phyloP scores from a whole-genome alignment of 1,140 invertebrate species.

The Magallana ariakensis region DNA sequence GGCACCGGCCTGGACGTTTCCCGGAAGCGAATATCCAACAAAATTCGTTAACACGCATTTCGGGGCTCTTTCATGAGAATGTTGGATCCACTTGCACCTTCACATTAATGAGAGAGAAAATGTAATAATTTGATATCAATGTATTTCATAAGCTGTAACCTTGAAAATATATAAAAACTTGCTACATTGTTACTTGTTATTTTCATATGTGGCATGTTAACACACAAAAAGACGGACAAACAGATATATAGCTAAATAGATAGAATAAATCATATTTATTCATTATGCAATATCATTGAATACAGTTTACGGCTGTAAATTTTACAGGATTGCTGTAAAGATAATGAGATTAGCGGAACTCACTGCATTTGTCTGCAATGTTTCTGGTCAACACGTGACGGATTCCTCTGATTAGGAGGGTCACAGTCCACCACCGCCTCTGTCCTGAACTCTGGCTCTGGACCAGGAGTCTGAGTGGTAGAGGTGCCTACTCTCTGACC shows the following conservation, averaged over 20 bases:
- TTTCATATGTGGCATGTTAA: too few species aligned
- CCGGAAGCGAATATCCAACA: slow-evolving; percentile 49
- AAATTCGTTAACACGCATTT: slow-evolving; percentile 47
- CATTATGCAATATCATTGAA: too few species aligned
- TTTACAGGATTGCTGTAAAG: too few species aligned
- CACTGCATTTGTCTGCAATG: not conserved
- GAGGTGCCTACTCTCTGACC: not conserved
- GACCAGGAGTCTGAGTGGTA: not conserved
- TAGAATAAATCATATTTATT: too few species aligned
- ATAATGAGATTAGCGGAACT: not conserved
- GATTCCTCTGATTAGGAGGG: not conserved
- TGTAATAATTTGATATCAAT: too few species aligned
- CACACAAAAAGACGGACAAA: too few species aligned
- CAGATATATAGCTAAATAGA: too few species aligned
- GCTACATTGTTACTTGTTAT: too few species aligned
- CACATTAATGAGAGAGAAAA: not conserved
- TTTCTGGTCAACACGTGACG: not conserved
- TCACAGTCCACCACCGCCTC: not conserved
- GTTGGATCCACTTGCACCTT: not conserved
- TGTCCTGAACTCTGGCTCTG: not conserved
- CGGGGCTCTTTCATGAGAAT: slow-evolving; percentile 34
- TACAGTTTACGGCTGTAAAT: too few species aligned
- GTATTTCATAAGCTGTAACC: too few species aligned
- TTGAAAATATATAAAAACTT: too few species aligned
- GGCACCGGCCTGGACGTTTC: not conserved